Evolutionary conservation across 2,797 vertebrate genomes (phyloP), one percentile per base, ranked within the genome.

Genomic region (Petrocephalus schoutedeni): DNA sequence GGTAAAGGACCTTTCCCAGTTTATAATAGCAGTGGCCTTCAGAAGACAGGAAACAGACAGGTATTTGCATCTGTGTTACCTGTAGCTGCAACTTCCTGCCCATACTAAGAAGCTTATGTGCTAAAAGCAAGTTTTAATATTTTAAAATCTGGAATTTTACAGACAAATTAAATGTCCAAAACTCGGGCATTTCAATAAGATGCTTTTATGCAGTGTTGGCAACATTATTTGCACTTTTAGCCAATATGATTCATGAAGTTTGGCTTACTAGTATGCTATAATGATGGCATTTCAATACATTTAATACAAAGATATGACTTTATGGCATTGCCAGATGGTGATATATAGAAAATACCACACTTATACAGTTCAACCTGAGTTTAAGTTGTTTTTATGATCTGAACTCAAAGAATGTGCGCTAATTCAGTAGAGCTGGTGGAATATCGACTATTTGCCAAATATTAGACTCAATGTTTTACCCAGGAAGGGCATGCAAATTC

Each of bases 231-330:
- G 36, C 16, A 80, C 41, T 80, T 8, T 8, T 49, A 45, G 74
- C 71, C 19, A 80, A 49, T 80, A 49, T 80, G 19, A 80, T 80
- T 45, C 41, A 49, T 87, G 89, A 88, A 88, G 32, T 88, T 87
- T 36, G 12, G 28, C 67, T 71, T 71, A 6, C 32, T 36, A 32
- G 12, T 71, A 2, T 71, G 36, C 64, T 0, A 16, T 71, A 71
- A 36, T 71, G 28, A 36, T 1, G 64, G 12, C 12, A 14, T 32
- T 71, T 71, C 67, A 36, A 71, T 71, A 32, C 67, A 36, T 36
- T 71, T 36, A 16, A 71, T 36, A 16, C 32, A 71, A 71, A 71
- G 67, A 4, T 19, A 51, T 82, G 19, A 51, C 41, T 7, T 41
- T 1, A 77, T 51, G 16, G 36, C 45, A 51, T 45, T 23, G 8